Percentiles rank a stretch among this genome's conserved stretches.
phyloP scores from a whole-genome alignment of 2,113 vertebrate genomes.

The Hiodon alosoides region DNA sequence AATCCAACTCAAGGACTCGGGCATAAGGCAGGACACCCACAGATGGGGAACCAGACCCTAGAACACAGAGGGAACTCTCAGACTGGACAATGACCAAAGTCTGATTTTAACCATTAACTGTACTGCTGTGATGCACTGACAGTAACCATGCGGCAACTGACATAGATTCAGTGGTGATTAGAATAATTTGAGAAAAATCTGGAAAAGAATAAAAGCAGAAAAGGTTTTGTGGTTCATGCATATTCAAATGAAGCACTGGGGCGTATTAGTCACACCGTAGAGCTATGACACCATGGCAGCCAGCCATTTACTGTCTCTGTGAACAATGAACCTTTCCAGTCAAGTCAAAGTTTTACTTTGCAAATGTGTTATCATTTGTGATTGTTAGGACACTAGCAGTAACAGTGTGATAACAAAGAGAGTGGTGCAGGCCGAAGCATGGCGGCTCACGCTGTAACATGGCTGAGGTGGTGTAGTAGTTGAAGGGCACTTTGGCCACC shows the following conservation, averaged over 20 bases:
- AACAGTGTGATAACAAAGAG: too few relatives aligned
- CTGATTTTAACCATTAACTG: too few relatives aligned
- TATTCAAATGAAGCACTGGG: not conserved
- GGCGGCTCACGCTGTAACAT: conserved; percentile 47
- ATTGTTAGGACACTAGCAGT: too few relatives aligned
- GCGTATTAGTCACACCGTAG: not conserved
- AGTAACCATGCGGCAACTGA: too few relatives aligned
- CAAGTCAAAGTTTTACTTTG: too few relatives aligned
- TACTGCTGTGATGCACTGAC: too few relatives aligned
- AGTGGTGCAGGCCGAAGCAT: not conserved
- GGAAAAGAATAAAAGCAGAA: not conserved
- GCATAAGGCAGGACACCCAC: too few relatives aligned
- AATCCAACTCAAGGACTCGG: too few relatives aligned
- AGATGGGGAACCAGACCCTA: too few relatives aligned
- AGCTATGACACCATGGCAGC: not conserved
- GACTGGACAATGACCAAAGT: too few relatives aligned
- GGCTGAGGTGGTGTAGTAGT: conserved; percentile 57
- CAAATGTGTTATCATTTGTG: too few relatives aligned
- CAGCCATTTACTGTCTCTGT: not conserved
- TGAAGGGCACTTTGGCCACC: conserved; percentile 59
- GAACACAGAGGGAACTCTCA: too few relatives aligned
- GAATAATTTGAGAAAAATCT: not conserved
- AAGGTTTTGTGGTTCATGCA: not conserved
- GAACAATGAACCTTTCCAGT: not conserved
- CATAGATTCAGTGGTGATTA: not conserved